Percentiles rank a stretch among this genome's conserved stretches.
Conservation (phyloP, 92 coral and sea anemone species). For the Scolanthus callimorphus region DNA sequence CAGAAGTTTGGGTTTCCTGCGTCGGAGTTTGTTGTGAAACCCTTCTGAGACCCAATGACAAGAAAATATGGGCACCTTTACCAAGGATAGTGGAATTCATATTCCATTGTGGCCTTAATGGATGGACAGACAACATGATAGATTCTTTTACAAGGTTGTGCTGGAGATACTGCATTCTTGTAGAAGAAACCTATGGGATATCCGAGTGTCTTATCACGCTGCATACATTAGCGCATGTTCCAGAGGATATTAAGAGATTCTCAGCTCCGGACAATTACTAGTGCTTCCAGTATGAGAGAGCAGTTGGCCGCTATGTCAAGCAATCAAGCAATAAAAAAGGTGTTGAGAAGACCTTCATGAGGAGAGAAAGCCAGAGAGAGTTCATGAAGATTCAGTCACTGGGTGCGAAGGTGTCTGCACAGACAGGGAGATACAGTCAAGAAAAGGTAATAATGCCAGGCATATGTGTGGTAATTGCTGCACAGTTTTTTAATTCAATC, state of each 20-base stretch:
- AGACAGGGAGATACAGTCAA: no score
- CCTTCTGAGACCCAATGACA: conserved; percentile 6
- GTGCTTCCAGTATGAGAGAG: conserved; percentile 39
- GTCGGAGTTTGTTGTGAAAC: conserved; percentile 27
- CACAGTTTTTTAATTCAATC: no score
- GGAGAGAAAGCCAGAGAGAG: conserved; percentile 32
- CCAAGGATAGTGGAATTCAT: conserved; percentile 35
- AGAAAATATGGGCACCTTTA: conserved; percentile 26
- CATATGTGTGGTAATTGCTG: no score
- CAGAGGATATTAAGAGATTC: conserved; percentile 30
- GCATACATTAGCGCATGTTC: conserved; percentile 25
- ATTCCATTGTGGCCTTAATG: conserved; percentile 32
- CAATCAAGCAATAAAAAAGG: conserved; percentile 28
- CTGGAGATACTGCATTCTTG: conserved; percentile 20
- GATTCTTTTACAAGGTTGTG: conserved; percentile 17
- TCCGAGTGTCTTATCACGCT: conserved; percentile 27
- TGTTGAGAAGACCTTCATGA: conserved; percentile 32
- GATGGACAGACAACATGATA: conserved; percentile 30
- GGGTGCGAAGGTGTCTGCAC: no score
- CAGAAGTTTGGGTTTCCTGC: conserved; percentile 42
- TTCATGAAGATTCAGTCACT: conserved; percentile 15
- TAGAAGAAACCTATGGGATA: conserved; percentile 30
- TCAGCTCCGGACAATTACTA: conserved; percentile 38
- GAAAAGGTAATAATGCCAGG: no score
- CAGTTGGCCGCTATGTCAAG: conserved; percentile 25